A percentile compares a stretch with the other conserved stretches of the same genome.
These are phyloP conservation scores for Petrolisthes manimaculis DNA, from an alignment of 2,888 invertebrate genomes.

Conservation along the genomic window DNA sequence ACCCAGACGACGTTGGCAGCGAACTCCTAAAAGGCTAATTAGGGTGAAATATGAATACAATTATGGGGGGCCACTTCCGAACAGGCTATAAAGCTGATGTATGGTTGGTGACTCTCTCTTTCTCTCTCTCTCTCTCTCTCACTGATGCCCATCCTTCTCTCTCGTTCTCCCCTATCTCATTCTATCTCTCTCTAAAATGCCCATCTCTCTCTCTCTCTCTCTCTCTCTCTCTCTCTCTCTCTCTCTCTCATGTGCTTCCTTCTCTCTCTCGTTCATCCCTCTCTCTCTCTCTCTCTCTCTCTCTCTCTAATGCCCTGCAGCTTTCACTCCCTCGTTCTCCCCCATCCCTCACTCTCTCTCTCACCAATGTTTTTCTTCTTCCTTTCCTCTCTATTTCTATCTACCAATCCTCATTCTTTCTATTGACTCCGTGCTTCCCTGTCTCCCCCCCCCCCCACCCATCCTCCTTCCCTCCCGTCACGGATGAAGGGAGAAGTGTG, in stretches of 20 bases:
- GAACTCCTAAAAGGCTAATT: slow-evolving; percentile 32
- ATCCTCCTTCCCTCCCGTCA: too few species aligned
- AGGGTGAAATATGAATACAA: slow-evolving; percentile 46
- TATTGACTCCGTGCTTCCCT: too few species aligned
- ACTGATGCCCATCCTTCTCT: not conserved
- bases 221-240: slow-evolving; percentile 21
- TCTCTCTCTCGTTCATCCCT: too few species aligned
- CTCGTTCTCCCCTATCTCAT: slow-evolving; percentile 15
- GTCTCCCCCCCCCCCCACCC: too few species aligned
- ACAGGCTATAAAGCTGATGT: slow-evolving; percentile 30
- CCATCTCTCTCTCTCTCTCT: slow-evolving; percentile 18
- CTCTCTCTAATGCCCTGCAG: not conserved
- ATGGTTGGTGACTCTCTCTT: not conserved
- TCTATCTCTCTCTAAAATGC: slow-evolving; percentile 21
- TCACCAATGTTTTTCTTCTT: too few species aligned
- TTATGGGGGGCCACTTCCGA: slow-evolving; percentile 36
- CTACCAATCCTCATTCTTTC: too few species aligned
- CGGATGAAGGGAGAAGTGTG: not conserved
- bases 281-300: not conserved
- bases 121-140: slow-evolving; percentile 22
- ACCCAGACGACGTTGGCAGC: slow-evolving; percentile 12
- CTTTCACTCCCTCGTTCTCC: too few species aligned
- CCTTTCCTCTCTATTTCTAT: too few species aligned
- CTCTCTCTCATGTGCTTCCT: not conserved
- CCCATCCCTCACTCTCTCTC: too few species aligned